Conservation (phyloP, 1,140 invertebrate genomes). For the Pseudomyrmex dendroicus region DNA sequence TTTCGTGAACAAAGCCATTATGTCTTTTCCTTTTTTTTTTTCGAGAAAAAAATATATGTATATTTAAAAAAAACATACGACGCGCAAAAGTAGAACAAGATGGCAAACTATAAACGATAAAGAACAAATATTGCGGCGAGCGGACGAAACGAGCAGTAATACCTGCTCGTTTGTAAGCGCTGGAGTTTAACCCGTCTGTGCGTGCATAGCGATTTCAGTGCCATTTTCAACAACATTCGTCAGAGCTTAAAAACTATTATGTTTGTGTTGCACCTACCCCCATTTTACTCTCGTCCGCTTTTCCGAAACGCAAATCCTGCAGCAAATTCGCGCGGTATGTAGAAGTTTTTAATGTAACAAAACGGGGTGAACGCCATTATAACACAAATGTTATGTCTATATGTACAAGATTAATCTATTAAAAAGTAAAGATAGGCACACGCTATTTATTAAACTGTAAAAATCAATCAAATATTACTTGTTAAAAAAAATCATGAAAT, state of each 20-base stretch:
- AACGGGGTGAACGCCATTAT: neutral
- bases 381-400: conserved; percentile 18
- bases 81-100: conserved; percentile 30
- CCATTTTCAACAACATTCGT: conserved; percentile 55
- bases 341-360: conserved; percentile 36
- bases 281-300: conserved; percentile 2
- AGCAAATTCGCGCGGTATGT: conserved; percentile 28
- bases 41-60: neutral
- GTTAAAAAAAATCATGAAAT: neutral
- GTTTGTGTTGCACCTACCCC: conserved; percentile 2
- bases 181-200: conserved; percentile 35
- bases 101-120: conserved; percentile 31
- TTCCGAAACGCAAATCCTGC: conserved; percentile 51
- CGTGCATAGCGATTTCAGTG: conserved; percentile 56
- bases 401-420: neutral
- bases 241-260: conserved; percentile 54
- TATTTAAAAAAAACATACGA: neutral
- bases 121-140: conserved; percentile 20
- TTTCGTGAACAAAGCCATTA: conserved; percentile 37
- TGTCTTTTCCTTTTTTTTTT: neutral
- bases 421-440: neutral
- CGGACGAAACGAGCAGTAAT: conserved; percentile 32
- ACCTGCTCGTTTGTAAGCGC: conserved; percentile 60
- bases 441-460: neutral
- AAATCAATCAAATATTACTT: no score